Percentiles rank a stretch among this genome's conserved stretches.
Evolutionary conservation across 2,113 vertebrate species (phyloP).

Genomic region (Passer montanus): DNA sequence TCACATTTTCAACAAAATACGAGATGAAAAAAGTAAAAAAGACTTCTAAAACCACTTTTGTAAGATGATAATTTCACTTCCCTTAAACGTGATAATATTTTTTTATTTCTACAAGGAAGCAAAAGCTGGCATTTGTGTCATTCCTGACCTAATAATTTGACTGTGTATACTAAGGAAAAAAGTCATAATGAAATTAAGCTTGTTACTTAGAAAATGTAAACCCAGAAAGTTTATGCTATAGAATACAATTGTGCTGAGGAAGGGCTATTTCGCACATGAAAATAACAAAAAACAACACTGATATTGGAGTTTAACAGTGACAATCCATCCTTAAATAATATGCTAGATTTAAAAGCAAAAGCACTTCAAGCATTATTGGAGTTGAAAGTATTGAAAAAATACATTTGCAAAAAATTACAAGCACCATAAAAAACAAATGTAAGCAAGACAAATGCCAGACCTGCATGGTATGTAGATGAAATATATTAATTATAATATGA

Average conservation of each 20-base stretch:
- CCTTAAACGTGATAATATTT: neutral
- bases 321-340: neutral
- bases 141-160: neutral
- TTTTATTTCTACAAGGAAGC: neutral
- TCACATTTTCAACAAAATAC: neutral
- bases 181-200: neutral
- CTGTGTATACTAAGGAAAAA: neutral
- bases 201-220: neutral
- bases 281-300: neutral
- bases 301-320: neutral
- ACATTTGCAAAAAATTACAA: neutral
- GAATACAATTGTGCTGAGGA: neutral
- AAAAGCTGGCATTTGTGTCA: neutral
- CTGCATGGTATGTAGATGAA: neutral
- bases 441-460: conserved; percentile 16
- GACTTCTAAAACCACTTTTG: neutral
- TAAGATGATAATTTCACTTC: neutral
- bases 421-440: neutral
- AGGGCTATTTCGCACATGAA: neutral
- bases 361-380: neutral
- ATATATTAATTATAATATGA: conserved; percentile 33
- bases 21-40: fast-evolving
- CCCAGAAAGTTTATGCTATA: neutral
- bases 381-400: neutral
- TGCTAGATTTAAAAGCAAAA: conserved; percentile 11